Percentiles rank a stretch among this genome's conserved stretches.
These are phyloP conservation scores for Euura saliciscinereae DNA, from an alignment of 1,140 invertebrate species.

Conservation along the genomic window DNA sequence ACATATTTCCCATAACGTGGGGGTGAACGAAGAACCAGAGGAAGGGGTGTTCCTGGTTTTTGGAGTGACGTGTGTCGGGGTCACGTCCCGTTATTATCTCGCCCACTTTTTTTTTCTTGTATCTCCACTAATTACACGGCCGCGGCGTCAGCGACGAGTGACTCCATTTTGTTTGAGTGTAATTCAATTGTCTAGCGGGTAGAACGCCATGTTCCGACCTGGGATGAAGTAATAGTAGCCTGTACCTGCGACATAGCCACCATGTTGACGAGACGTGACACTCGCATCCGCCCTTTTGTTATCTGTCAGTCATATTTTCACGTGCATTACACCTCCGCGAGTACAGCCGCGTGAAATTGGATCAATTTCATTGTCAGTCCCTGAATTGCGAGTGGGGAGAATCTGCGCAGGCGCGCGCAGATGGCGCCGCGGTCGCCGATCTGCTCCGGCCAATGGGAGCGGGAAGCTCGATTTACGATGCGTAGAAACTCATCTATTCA, in stretches of 20 bases:
- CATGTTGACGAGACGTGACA: not conserved
- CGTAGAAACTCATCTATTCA: too few relatives aligned
- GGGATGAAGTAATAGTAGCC: not conserved
- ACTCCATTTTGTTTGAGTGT: not conserved
- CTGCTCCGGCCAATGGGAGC: too few relatives aligned
- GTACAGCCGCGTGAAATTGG: too few relatives aligned
- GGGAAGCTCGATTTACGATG: too few relatives aligned
- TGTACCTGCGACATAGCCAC: not conserved
- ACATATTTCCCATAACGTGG: too few relatives aligned
- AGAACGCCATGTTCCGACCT: not conserved
- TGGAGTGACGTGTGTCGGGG: not conserved
- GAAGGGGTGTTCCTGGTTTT: not conserved
- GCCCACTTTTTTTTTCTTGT: not conserved
- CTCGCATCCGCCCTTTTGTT: not conserved
- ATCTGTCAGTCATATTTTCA: too few relatives aligned
- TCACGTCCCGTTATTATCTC: not conserved
- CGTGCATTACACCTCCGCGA: too few relatives aligned
- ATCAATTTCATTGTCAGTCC: too few relatives aligned
- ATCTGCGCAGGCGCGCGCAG: too few relatives aligned
- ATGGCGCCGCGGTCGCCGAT: too few relatives aligned
- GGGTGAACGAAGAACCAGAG: not conserved
- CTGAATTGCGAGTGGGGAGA: too few relatives aligned
- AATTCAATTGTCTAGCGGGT: not conserved
- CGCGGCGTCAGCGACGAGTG: not conserved
- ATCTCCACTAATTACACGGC: constrained; percentile 1